Base-by-base conservation (phyloP, 2,797 vertebrate genomes). In the Enteromius anoplus region DNA sequence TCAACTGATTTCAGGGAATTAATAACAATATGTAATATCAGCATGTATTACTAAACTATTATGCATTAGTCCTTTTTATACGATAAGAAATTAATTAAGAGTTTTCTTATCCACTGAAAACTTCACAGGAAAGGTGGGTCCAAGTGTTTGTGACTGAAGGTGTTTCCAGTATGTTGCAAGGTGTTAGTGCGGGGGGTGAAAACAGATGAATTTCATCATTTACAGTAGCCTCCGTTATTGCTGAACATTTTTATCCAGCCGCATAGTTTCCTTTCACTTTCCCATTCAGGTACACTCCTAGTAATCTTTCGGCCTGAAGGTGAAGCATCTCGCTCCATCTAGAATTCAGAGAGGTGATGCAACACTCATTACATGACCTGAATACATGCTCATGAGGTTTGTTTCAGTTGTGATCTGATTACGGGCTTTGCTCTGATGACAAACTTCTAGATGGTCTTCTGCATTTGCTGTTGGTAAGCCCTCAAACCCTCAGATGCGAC, bases 401-500 rank as follows among this genome's bases (percentile, higher is more conserved):
- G 21, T 34, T 66, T 79, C 7, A 6, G 32, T n/a, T 77, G 23
- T 75, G 45, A 19, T 51, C 29, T 21, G 40, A 49, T 45, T 34
- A 77, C 21, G 21, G 40, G 62, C 42, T 78, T 45, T 29, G 64
- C 8, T 11, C 32, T 42, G 1, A 17, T 53, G 26, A 42, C 58
- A 69, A 47, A 47, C 45, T 47, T 70, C 34, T 29, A 12, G 15
- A 55, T 58, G 65, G 49, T 58, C 53, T 64, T 78, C 23, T 70
- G 75, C 53, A 77, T 69, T 23, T 70, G 65, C 51, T 70, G 53
- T 40, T 71, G 66, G 66, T 78, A 78, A 71, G 65, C 75, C 75
- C 37, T 70, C 65, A 68, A 77, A 83, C 34, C 81, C 73, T 83
- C 65, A 70, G 60, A 78, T 49, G 82, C 65, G 49, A 83, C 65